Base-by-base conservation (phyloP, 2,113 vertebrate genomes). In the Felis chaus region DNA sequence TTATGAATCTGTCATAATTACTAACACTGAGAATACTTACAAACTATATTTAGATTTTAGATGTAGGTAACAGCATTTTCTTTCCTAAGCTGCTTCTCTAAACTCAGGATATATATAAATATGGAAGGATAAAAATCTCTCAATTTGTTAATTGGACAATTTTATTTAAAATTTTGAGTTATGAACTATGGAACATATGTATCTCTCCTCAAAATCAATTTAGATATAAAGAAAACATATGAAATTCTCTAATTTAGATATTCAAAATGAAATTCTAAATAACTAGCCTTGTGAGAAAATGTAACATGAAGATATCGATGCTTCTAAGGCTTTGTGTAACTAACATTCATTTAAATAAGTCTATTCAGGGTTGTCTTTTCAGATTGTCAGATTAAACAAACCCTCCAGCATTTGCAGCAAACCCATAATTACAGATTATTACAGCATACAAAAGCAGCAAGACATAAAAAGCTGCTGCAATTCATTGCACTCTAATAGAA, bases 351-450 rank as follows among this genome's bases (percentile, higher is more conserved):
- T 98, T 98, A 98, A 98, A 96, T 95, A 97, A 98, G 98, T 97
- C 98, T 98, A 98, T 99, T 99, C 98, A 99, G 97, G 98, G 98
- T 98, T 98, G 98, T 98, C 98, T 99, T 99, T 99, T 99, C 98
- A 99, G 98, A 98, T 98, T 92, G 98, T 98, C 97, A 99, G 97
- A 98, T 99, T 99, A 99, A 99, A 99, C 98, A 99, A 99, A 98
- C 97, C 98, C 98, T 98, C 98, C 89, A 95, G 98, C 98, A 98
- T 99, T 99, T 98, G 98, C 98, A 97, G 98, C 98, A 98, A 99
- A 99, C 98, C 98, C 98, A 92, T 99, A 99, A 99, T 99, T 99
- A 99, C 95, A 98, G 98, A 98, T 98, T 99, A 99, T 99, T 99
- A 99, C 13, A 55, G 98, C 97, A 98, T 95, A 99, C 98, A 99